Base-by-base conservation (phyloP, 2,888 invertebrate species). In the Selenia dentaria region DNA sequence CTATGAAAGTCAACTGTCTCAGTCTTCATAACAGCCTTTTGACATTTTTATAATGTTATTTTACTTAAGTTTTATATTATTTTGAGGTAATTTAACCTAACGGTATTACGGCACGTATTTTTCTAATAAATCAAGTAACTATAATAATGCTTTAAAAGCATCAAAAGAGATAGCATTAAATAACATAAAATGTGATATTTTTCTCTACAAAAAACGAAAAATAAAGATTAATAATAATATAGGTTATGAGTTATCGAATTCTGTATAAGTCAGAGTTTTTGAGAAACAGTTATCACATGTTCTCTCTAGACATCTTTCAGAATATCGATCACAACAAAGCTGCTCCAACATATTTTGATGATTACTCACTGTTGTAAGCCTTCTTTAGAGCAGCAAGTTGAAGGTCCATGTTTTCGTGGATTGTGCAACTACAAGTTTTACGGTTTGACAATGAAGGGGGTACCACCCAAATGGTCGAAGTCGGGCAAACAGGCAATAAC, bases 371-470 rank as follows among this genome's bases (percentile, higher is more conserved):
- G n/a, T n/a, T n/a, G n/a, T n/a, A n/a, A n/a, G 51, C 54, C 46
- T 55, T 45, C 3, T 50, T 50, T 42, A 59, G 39, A 46, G 58
- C 57, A 45, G 50, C 25, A 31, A 57, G 41, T 54, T 42, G 42
- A 50, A 56, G 49, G 49, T 55, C 54, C 31, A 54, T 53, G 38
- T 55, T 63, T 54, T 51, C 60, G 51, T 56, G 62, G 9, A 26
- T 41, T 25, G 38, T 51, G 47, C n/a, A n/a, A n/a, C n/a, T n/a
- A 49, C 59, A 67, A 20, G 65, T 67, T 25, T 68, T 59, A 25
- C 62, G 59, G 36, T 61, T 52, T 50, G 11, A 22, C 6, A 33
- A 4, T 12, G 10, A 60, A 39, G 66, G 63, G 26, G 44, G 11
- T 18, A 67, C 60, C 28, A 67, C 51, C 62, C 60, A 52, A 59